Percentiles rank a stretch among this genome's conserved stretches.
phyloP scores from a whole-genome alignment of 2,113 vertebrate genomes.

The Pelusios castaneus region DNA sequence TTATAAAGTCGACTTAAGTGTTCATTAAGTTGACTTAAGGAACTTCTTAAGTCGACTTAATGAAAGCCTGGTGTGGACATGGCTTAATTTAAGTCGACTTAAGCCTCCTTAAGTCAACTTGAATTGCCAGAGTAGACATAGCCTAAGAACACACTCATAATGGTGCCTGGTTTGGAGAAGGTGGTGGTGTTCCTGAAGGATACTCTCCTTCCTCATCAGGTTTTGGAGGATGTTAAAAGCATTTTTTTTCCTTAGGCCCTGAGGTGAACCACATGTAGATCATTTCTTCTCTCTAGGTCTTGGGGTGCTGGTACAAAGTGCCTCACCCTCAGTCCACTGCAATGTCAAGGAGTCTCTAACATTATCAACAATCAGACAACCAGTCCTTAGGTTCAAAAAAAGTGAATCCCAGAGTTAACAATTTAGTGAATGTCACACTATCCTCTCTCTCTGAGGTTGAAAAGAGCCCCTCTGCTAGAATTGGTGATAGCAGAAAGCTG shows the following conservation, averaged over 20 bases:
- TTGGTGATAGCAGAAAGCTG: neutral
- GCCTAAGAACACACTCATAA: neutral
- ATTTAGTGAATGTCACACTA: neutral
- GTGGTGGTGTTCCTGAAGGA: neutral
- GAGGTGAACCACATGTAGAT: neutral
- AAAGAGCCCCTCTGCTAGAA: neutral
- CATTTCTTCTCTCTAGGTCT: neutral
- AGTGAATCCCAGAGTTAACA: neutral
- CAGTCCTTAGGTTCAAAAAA: neutral
- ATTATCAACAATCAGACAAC: neutral
- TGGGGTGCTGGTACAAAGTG: neutral
- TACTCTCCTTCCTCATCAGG: neutral
- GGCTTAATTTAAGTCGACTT: too few relatives aligned
- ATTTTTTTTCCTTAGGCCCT: neutral
- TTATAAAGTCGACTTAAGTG: too few relatives aligned
- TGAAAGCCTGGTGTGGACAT: too few relatives aligned
- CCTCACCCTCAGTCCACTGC: neutral
- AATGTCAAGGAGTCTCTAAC: neutral
- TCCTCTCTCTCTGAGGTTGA: neutral
- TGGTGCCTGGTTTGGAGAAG: neutral
- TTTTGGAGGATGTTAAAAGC: neutral
- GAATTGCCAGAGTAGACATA: too few relatives aligned
- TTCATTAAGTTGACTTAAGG: too few relatives aligned
- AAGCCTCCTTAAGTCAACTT: too few relatives aligned
- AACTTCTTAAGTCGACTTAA: too few relatives aligned